Conservation (phyloP, 2,888 invertebrate genomes). For the Lasioglossum villosulum region DNA sequence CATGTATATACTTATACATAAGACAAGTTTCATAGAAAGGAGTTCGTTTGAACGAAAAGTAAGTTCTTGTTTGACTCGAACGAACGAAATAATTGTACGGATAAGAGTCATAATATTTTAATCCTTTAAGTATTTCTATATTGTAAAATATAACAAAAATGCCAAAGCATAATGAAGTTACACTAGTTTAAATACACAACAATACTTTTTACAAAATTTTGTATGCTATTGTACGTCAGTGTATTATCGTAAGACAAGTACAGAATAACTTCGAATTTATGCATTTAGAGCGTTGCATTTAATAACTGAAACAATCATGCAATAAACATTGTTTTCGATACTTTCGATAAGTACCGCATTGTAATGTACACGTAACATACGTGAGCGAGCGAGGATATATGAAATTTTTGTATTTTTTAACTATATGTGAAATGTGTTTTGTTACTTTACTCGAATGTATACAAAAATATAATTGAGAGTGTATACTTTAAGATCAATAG, state of each 20-base stretch:
- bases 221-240: slow-evolving; percentile 36
- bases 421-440: slow-evolving; percentile 42
- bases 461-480: slow-evolving; percentile 38
- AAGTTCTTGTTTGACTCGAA: slow-evolving; percentile 38
- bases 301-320: slow-evolving; percentile 38
- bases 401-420: slow-evolving; percentile 41
- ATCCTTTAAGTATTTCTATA: slow-evolving; percentile 61
- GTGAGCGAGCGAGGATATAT: slow-evolving; percentile 24
- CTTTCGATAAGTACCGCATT: slow-evolving; percentile 2
- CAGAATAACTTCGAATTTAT: slow-evolving; percentile 44
- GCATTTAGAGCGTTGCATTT: slow-evolving; percentile 34
- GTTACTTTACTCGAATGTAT: slow-evolving; percentile 14
- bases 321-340: slow-evolving; percentile 40
- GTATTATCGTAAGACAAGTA: slow-evolving; percentile 35
- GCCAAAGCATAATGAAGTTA: slow-evolving; percentile 71
- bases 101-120: slow-evolving; percentile 52
- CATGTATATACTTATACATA: slow-evolving; percentile 47
- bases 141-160: slow-evolving; percentile 62
- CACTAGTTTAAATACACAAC: slow-evolving; percentile 57
- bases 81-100: slow-evolving; percentile 48
- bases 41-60: slow-evolving; percentile 29
- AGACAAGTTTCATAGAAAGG: slow-evolving; percentile 10
- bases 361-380: slow-evolving; percentile 7
- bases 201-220: slow-evolving; percentile 55
- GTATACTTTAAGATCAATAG: slow-evolving; percentile 35